A percentile compares a stretch with the other conserved stretches of the same genome.
These are phyloP conservation scores for Cyclina sinensis DNA, from an alignment of 1,140 invertebrate genomes.

Conservation along the genomic window DNA sequence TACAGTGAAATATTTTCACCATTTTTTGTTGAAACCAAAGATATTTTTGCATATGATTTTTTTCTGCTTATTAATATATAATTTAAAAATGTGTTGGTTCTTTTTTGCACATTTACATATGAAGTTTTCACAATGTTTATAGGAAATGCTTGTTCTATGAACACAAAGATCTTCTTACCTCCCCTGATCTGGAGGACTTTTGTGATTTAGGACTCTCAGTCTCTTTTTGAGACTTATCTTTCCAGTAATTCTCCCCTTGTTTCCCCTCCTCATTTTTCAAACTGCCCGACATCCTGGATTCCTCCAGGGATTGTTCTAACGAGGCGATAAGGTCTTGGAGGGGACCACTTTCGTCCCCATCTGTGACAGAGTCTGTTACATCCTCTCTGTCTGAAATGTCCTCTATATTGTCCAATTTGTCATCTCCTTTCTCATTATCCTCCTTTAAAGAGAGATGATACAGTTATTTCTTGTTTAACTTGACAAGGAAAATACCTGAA, in stretches of 20 bases:
- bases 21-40: too few species aligned
- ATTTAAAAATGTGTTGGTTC: too few species aligned
- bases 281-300: not conserved
- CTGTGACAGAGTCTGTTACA: conserved; percentile 26
- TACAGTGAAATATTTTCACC: too few species aligned
- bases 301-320: conserved; percentile 13
- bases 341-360: conserved; percentile 18
- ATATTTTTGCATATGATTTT: too few species aligned
- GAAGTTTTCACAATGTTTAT: too few species aligned
- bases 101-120: too few species aligned
- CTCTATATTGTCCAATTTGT: not conserved
- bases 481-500: too few species aligned
- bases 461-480: too few species aligned
- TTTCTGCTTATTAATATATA: too few species aligned
- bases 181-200: not conserved
- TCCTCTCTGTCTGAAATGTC: not conserved
- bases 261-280: not conserved
- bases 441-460: not conserved
- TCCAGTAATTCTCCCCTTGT: conserved; percentile 25
- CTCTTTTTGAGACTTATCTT: conserved; percentile 41
- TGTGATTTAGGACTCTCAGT: conserved; percentile 26
- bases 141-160: too few species aligned
- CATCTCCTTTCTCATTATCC: not conserved
- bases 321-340: conserved; percentile 50
- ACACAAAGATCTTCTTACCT: too few species aligned